phyloP scores from a whole-genome alignment of 2,797 vertebrate species.

The Chromis chromis region DNA sequence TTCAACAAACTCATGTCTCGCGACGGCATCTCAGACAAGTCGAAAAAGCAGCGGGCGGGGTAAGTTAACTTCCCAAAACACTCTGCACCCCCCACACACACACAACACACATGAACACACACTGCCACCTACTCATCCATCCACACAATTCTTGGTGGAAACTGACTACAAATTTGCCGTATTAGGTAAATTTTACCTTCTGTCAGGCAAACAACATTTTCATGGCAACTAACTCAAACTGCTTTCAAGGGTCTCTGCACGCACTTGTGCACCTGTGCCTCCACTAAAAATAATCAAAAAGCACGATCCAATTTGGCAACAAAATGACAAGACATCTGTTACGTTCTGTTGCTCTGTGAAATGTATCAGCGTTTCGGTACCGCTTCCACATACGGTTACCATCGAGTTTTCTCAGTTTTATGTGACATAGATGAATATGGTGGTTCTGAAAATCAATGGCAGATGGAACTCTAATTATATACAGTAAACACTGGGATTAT shows the following conservation, averaged over 20 bases:
- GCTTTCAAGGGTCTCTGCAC: slow-evolving; percentile 46
- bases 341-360: slow-evolving; percentile 41
- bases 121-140: slow-evolving; percentile 1
- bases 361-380: slow-evolving; percentile 29
- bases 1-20: slow-evolving; percentile 99
- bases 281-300: slow-evolving; percentile 24
- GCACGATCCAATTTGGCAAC: slow-evolving; percentile 54
- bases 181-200: slow-evolving; percentile 42
- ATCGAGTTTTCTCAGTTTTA: slow-evolving; percentile 33
- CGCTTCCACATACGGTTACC: slow-evolving; percentile 19
- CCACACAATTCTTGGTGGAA: slow-evolving; percentile 17
- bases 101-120: neutral
- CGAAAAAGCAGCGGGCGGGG: slow-evolving; percentile 99
- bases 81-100: slow-evolving; percentile 8
- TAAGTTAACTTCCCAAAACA: slow-evolving; percentile 82
- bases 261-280: slow-evolving; percentile 51
- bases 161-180: slow-evolving; percentile 23
- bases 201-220: slow-evolving; percentile 50
- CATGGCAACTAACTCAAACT: slow-evolving; percentile 26
- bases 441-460: slow-evolving; percentile 49
- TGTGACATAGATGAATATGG: slow-evolving; percentile 32
- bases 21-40: slow-evolving; percentile 98
- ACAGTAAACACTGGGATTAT: slow-evolving; percentile 53
- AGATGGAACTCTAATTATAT: slow-evolving; percentile 54
- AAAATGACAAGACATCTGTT: slow-evolving; percentile 65